Evolutionary conservation across 2,113 vertebrate species (phyloP), one percentile per base, ranked within the genome.

Genomic region (Seriola aureovittata): DNA sequence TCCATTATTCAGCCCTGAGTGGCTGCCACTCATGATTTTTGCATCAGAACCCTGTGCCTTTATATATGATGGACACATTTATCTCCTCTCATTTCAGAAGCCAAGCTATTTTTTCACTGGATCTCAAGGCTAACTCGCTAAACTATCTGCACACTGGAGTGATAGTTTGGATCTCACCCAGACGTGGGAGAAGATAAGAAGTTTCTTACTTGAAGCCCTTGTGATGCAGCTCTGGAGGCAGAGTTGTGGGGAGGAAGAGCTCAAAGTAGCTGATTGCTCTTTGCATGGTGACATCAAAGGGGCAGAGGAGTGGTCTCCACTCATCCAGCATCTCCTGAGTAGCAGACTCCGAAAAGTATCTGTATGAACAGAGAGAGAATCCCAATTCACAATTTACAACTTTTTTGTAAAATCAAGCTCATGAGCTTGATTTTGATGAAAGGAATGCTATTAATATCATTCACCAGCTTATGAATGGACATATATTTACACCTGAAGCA

Each of bases 281-380:
- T 86, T 99, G 98, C 98, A 99, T 99, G 84, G 97, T 99, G 89
- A 98, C 97, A 85, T 99, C 98, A 91, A 99, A 99, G 3, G 98
- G 98, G 85, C 98, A 99, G 93, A 99, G 97, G 86, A 99, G 94
- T 63, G 98, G 98, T 66, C 96, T 94, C 98, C 98, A 99, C 86
- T 99, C 98, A 81, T 97, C 96, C 63, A 99, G 93, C 98, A 99
- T 99, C 91, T 99, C 97, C 6, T 94, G 95, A 75, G 98, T 98
- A 62, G 97, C 96, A 60, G 95, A 94, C 86, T 95, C 96, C 82
- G 97, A 96, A 87, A 99, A 99, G 91, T 99, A 99, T n/a, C 98
- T 99, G 93, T 40, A 79, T 13, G 10, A 71, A 67, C 5, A 76
- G 1, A 87, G 12, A 80, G 4, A 80, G 11, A 87, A 70, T 4